These are phyloP conservation scores for Sarcophaga subvicina DNA, from an alignment of 2,888 invertebrate species.

Conservation along the genomic window DNA sequence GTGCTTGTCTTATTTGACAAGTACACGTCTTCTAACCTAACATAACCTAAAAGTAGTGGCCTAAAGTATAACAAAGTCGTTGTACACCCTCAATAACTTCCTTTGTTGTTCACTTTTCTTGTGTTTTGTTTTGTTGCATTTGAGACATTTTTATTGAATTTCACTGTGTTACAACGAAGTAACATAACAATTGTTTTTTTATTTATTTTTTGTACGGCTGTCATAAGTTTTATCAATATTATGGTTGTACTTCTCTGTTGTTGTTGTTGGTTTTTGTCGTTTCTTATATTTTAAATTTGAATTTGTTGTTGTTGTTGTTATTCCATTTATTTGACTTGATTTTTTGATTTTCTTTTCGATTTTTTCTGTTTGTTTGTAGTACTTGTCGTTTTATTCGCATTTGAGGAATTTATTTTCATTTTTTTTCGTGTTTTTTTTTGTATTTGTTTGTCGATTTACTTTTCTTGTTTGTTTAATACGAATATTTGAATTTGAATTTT, in stretches of 20 bases:
- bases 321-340: constrained; percentile 38
- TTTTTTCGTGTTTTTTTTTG: constrained; percentile 16
- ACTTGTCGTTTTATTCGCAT: constrained; percentile 19
- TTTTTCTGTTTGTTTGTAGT: not conserved
- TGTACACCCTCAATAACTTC: not conserved
- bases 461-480: not conserved
- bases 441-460: constrained; percentile 42
- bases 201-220: constrained; percentile 45
- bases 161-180: constrained; percentile 45
- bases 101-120: not conserved
- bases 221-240: constrained; percentile 70
- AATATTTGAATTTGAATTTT: constrained; percentile 19
- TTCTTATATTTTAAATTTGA: constrained; percentile 4
- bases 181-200: constrained; percentile 45
- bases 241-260: constrained; percentile 37
- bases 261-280: constrained; percentile 16
- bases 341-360: not conserved
- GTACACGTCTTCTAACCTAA: too few relatives aligned
- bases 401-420: constrained; percentile 65
- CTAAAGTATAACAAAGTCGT: not conserved
- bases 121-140: not conserved
- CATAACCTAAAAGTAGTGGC: not conserved
- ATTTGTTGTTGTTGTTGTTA: constrained; percentile 13
- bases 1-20: too few relatives aligned
- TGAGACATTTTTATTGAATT: constrained; percentile 57